Evolutionary conservation across 1,140 invertebrate species (phyloP).

Genomic region (Arion vulgaris): DNA sequence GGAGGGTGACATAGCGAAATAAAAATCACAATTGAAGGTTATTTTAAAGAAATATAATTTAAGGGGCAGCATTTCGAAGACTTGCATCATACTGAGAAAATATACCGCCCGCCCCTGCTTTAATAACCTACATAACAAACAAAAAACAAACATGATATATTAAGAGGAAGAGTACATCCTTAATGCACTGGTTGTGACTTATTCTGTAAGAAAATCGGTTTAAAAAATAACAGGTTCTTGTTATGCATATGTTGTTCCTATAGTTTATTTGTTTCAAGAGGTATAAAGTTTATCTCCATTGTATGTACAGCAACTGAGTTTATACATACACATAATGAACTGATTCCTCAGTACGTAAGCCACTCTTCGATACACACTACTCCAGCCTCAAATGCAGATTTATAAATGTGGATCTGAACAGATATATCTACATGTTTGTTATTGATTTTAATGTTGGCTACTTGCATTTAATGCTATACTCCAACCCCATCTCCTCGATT

Average conservation of each 20-base stretch:
- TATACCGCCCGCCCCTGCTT: too few species aligned
- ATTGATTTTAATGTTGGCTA: not conserved
- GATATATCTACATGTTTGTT: not conserved
- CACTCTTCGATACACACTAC: too few species aligned
- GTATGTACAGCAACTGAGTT: not conserved
- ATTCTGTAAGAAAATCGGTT: not conserved
- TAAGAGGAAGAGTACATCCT: too few species aligned
- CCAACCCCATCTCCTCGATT: not conserved
- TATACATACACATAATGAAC: not conserved
- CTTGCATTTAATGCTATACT: not conserved
- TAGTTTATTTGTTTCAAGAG: not conserved
- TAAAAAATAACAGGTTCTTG: not conserved
- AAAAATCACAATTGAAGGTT: too few species aligned
- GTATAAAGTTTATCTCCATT: not conserved
- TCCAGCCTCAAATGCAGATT: not conserved
- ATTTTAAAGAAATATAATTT: too few species aligned
- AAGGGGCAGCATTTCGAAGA: too few species aligned
- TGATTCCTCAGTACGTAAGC: not conserved
- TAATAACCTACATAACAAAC: too few species aligned
- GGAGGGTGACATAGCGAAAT: too few species aligned
- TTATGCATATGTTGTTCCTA: not conserved
- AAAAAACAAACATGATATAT: too few species aligned
- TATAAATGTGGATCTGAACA: not conserved
- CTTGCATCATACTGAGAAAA: too few species aligned
- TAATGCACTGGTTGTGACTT: not conserved